Base-by-base conservation (phyloP, 2,113 vertebrate genomes). In the Vulpes vulpes region DNA sequence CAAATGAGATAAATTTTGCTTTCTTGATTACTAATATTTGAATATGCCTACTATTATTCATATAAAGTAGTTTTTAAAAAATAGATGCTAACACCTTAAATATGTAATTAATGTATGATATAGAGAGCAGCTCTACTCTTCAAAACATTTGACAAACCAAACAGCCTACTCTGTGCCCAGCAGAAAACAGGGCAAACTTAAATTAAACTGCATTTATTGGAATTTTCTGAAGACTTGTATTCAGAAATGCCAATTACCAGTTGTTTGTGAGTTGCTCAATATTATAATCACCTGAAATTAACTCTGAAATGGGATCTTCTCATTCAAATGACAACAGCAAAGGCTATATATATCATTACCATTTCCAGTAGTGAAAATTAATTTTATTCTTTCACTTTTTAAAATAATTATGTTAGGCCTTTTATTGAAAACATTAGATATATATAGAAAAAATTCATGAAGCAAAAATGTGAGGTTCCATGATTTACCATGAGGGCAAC, bases 291-390 rank as follows among this genome's bases (percentile, higher is more conserved):
- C 76, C 7, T 55, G 55, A 85, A 71, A 78, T 89, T 10, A 87
- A 91, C 30, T 69, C 27, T 89, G 35, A 94, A 89, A 74, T 89
- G 22, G 35, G 84, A 85, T 96, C 49, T 91, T 9, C 16, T 22
- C 15, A 67, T 93, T 64, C 49, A 67, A 85, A 85, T 19, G 84
- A 35, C 32, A 86, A 84, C n/a, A 49, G 74, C 6, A 55, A 90
- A 64, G 43, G 64, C 30, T 81, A 23, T 3, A 19, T 85, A 19
- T 85, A 55, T 3, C 1, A 16, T n/a, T 92, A 82, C 19, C 84
- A 64, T 71, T 91, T 25, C 49, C 27, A 92, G n/a, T n/a, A 87
- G 19, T 74, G 55, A 79, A 79, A 79, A 76, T 82, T 64, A 65
- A 80, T 57, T 74, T 85, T 76, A 69, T 79, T 85, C 30, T 89